Percentiles rank a stretch among this genome's conserved stretches.
Conservation (phyloP, 2,797 vertebrate genomes). For the Tokudaia tokunoshimensis region DNA sequence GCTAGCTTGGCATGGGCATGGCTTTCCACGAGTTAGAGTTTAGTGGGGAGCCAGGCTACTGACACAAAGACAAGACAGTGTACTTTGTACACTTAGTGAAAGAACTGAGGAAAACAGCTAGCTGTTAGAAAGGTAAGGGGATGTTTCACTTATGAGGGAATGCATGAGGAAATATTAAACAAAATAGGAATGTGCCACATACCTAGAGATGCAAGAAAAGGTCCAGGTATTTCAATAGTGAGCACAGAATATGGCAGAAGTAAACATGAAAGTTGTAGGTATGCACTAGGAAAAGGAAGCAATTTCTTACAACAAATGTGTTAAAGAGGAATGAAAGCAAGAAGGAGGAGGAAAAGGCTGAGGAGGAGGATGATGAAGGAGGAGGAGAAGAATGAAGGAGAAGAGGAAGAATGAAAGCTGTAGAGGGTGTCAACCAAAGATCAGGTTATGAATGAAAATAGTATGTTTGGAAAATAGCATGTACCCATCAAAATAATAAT, state of each 20-base stretch:
- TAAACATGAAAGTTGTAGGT: background rate
- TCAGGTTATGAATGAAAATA: background rate
- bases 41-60: background rate
- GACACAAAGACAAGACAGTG: background rate
- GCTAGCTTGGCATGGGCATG: background rate
- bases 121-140: background rate
- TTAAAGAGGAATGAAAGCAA: background rate
- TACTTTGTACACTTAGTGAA: background rate
- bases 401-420: background rate
- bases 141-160: background rate
- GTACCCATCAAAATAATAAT: background rate
- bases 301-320: background rate
- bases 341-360: fast-evolving
- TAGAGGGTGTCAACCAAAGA: background rate
- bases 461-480: background rate
- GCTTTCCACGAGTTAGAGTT: background rate
- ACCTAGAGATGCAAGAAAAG: background rate
- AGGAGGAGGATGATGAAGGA: background rate
- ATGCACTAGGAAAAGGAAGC: background rate
- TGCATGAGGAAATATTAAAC: background rate
- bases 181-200: background rate
- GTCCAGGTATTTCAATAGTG: background rate
- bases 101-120: background rate
- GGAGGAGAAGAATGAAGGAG: too few relatives aligned
- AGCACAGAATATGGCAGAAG: background rate